Evolutionary conservation across 2,888 invertebrate species (phyloP).

Genomic region (Leucoptera coffeella): DNA sequence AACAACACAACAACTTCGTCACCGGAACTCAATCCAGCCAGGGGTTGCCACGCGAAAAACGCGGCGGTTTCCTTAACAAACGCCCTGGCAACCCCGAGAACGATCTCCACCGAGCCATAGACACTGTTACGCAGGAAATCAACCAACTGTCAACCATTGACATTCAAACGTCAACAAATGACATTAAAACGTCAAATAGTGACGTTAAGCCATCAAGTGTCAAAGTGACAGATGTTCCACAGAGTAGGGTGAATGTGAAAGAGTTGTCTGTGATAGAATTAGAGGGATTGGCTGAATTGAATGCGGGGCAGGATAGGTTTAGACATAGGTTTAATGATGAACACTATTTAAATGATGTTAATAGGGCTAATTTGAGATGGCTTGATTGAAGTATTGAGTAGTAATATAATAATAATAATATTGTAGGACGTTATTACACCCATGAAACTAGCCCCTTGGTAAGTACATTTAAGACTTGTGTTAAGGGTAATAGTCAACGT

Average conservation of each 20-base stretch:
- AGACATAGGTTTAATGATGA: constrained; percentile 23
- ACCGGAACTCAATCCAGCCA: too few species aligned
- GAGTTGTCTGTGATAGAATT: constrained; percentile 23
- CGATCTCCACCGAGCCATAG: constrained; percentile 23
- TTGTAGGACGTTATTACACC: too few species aligned
- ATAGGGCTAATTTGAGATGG: constrained; percentile 19
- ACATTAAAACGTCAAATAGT: too few species aligned
- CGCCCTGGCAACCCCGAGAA: constrained; percentile 24
- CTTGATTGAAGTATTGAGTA: constrained; percentile 14
- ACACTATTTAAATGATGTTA: constrained; percentile 23
- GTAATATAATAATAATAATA: background rate
- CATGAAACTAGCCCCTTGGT: too few species aligned
- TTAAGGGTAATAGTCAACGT: too few species aligned
- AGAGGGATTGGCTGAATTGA: constrained; percentile 23
- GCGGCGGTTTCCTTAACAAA: constrained; percentile 24
- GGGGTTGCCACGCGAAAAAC: too few species aligned
- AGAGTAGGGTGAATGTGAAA: constrained; percentile 24
- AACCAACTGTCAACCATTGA: too few species aligned
- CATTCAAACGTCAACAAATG: too few species aligned
- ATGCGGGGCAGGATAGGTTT: constrained; percentile 27
- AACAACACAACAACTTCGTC: too few species aligned
- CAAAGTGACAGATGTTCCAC: constrained; percentile 5
- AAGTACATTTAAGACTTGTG: too few species aligned
- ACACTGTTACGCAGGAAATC: constrained; percentile 25
- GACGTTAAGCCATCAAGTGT: constrained; percentile 10